Conservation (phyloP, 2,797 vertebrate species). For the Pangasius djambal region DNA sequence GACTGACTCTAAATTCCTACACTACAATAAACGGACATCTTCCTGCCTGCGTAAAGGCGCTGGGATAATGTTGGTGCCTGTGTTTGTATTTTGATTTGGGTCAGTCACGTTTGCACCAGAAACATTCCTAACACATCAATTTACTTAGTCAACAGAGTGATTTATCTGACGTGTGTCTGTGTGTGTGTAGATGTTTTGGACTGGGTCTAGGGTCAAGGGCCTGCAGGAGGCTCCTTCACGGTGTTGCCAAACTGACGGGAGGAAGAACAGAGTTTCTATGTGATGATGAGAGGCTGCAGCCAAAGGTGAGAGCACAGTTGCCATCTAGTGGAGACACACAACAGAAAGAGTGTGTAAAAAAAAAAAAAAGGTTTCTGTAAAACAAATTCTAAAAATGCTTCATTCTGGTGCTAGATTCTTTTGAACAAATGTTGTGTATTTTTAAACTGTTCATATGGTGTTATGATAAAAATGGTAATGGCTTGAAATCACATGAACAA, state of each 20-base stretch:
- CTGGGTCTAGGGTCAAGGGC: conserved; percentile 81
- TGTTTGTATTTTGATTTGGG: not conserved
- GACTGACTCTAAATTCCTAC: not conserved
- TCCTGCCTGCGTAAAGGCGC: not conserved
- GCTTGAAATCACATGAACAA: not conserved
- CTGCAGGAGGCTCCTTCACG: conserved; percentile 82
- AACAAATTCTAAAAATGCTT: not conserved
- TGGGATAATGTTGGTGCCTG: not conserved
- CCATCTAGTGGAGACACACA: conserved; percentile 59
- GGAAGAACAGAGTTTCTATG: conserved; percentile 83
- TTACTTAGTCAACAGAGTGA: not conserved
- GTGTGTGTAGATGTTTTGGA: conserved; percentile 84
- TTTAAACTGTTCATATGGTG: not conserved
- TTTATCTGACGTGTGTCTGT: not conserved
- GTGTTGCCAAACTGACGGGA: conserved; percentile 85
- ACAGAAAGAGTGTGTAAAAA: not conserved
- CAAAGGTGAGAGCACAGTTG: conserved; percentile 80
- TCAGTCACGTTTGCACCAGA: not conserved
- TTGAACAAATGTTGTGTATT: not conserved
- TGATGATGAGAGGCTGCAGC: conserved; percentile 88
- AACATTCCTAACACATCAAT: not conserved
- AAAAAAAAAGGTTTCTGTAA: not conserved
- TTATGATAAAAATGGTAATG: not conserved
- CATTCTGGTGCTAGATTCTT: not conserved
- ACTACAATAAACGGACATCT: not conserved